Evolutionary conservation across 2,113 vertebrate genomes (phyloP).

Genomic region (Meleagris gallopavo): DNA sequence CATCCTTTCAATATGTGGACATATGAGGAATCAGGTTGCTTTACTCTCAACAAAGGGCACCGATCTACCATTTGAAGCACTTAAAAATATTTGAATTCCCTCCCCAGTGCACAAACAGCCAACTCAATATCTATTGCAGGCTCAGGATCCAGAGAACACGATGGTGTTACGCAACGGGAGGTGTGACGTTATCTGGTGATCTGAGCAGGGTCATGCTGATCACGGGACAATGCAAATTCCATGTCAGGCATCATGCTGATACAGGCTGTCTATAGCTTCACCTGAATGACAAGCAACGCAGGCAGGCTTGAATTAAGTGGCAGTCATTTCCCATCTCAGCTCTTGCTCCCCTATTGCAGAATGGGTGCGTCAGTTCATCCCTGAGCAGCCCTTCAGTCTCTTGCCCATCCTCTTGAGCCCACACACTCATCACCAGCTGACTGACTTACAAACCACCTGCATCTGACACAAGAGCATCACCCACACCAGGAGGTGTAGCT

Average conservation of each 20-base stretch:
- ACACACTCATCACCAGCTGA: not conserved
- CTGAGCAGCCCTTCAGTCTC: not conserved
- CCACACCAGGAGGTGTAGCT: not conserved
- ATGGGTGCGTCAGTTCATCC: not conserved
- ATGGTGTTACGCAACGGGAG: conserved; percentile 28
- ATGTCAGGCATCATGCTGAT: not conserved
- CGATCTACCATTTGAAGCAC: not conserved
- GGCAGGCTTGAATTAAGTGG: not conserved
- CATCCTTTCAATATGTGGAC: not conserved
- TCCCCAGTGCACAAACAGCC: conserved; percentile 1
- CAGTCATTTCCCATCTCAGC: not conserved
- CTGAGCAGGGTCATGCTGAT: not conserved
- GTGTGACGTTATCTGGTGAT: not conserved
- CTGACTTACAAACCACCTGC: not conserved
- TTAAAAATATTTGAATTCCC: conserved; percentile 30
- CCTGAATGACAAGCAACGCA: not conserved
- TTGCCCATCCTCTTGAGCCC: not conserved
- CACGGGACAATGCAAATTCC: not conserved
- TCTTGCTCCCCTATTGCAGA: not conserved
- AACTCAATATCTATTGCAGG: not conserved
- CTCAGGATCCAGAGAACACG: not conserved
- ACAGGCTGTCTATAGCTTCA: not conserved
- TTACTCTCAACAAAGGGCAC: not conserved
- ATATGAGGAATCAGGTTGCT: not conserved
- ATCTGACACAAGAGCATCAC: not conserved